phyloP scores from a whole-genome alignment of 2,888 invertebrate genomes.

The Scaptomyza reducta region DNA sequence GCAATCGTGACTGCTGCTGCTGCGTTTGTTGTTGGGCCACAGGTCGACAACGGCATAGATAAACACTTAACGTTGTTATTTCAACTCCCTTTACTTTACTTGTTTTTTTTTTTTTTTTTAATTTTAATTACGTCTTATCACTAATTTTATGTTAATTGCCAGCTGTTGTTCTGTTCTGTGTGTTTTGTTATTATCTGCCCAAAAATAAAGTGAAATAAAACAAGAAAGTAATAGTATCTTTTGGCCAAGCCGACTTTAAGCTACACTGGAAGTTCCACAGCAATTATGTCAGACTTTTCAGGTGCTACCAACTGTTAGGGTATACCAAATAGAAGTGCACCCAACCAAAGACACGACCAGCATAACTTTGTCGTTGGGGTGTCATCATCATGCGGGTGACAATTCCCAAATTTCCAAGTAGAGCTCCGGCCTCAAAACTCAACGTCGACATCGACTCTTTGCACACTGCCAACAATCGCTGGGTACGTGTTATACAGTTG shows the following conservation, averaged over 20 bases:
- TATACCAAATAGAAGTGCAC: conserved; percentile 9
- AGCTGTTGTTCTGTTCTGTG: conserved; percentile 59
- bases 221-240: neutral
- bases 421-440: conserved; percentile 32
- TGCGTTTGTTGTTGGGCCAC: conserved; percentile 22
- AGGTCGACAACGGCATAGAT: conserved; percentile 53
- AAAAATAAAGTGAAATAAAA: conserved; percentile 20
- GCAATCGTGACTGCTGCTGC: conserved; percentile 37
- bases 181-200: conserved; percentile 37
- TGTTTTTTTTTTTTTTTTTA: conserved; percentile 50
- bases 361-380: conserved; percentile 35
- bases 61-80: conserved; percentile 54
- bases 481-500: conserved; percentile 60
- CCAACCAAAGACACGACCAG: conserved; percentile 56
- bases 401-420: conserved; percentile 51
- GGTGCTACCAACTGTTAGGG: neutral
- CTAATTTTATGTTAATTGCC: conserved; percentile 81
- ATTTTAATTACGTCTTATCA: conserved; percentile 78
- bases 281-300: neutral
- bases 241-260: conserved; percentile 1
- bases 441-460: conserved; percentile 21
- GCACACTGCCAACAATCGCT: conserved; percentile 41
- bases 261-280: neutral
- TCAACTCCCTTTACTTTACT: neutral
- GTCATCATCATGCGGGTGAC: conserved; percentile 62